Percentiles rank a stretch among this genome's conserved stretches.
Evolutionary conservation across 2,113 vertebrate species (phyloP).

Genomic region (Anolis carolinensis): DNA sequence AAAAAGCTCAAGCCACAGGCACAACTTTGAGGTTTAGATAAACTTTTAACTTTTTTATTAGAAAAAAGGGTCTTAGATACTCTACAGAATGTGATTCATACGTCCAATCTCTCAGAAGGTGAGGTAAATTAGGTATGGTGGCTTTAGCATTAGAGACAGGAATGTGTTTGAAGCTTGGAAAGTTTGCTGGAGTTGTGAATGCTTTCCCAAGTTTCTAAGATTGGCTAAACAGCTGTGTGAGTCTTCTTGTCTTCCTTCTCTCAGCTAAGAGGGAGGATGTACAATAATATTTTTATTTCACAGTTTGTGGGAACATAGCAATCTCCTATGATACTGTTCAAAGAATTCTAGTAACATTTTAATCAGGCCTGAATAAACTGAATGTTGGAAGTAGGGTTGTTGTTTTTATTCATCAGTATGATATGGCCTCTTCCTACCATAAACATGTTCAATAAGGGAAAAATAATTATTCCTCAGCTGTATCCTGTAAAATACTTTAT

Average conservation of each 20-base stretch:
- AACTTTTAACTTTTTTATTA: not conserved
- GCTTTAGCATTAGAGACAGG: not conserved
- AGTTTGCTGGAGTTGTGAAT: not conserved
- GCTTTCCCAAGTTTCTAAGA: not conserved
- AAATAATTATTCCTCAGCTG: constrained; percentile 6
- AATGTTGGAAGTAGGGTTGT: not conserved
- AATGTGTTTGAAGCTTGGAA: rapidly evolving
- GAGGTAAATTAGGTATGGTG: not conserved
- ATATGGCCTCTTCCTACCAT: not conserved
- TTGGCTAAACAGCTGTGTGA: not conserved
- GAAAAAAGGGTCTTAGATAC: not conserved
- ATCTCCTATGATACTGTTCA: not conserved
- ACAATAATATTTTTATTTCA: constrained; percentile 27
- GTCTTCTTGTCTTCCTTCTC: not conserved
- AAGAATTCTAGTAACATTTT: constrained; percentile 24
- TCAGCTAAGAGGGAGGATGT: constrained; percentile 11
- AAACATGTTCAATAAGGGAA: constrained; percentile 5
- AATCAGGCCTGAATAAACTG: constrained; percentile 32
- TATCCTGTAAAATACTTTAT: constrained; percentile 18
- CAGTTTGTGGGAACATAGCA: constrained; percentile 35
- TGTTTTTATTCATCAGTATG: not conserved
- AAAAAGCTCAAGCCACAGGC: not conserved
- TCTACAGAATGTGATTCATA: rapidly evolving
- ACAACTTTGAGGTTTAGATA: not conserved
- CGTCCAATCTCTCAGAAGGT: not conserved